Conservation (phyloP, 2,797 vertebrate genomes). For the Gila robusta region DNA sequence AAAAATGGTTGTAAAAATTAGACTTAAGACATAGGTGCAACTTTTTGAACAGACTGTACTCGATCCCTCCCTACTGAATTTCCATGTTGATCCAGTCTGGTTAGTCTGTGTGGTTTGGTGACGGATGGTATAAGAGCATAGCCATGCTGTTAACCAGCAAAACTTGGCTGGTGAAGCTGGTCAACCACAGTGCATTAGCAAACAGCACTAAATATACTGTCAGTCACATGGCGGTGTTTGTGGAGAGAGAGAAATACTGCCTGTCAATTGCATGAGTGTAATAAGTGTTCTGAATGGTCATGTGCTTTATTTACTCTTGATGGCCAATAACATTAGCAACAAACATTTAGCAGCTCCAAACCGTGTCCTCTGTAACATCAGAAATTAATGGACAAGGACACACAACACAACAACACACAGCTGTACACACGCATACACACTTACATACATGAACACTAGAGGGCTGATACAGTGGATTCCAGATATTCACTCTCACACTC, state of each 20-base stretch:
- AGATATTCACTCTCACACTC: not conserved
- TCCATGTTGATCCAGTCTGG: not conserved
- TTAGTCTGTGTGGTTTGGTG: not conserved
- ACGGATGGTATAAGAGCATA: not conserved
- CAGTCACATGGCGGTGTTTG: not conserved
- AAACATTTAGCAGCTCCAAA: conserved; percentile 49
- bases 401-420: conserved; percentile 2
- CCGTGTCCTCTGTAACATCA: conserved; percentile 42
- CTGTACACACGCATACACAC: conserved; percentile 18
- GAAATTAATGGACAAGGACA: conserved; percentile 49
- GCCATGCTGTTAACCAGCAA: not conserved
- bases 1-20: not conserved
- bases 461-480: not conserved
- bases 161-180: not conserved
- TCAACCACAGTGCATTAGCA: conserved; percentile 4
- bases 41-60: not conserved
- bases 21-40: not conserved
- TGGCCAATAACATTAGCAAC: conserved; percentile 49
- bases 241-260: conserved; percentile 23
- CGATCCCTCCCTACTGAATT: not conserved
- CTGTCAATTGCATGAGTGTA: conserved; percentile 33
- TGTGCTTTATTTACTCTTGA: conserved; percentile 46
- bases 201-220: not conserved
- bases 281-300: conserved; percentile 34
- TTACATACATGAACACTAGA: conserved; percentile 26